Base-by-base conservation (phyloP, 2,113 vertebrate species). In the Pampusana beccarii region DNA sequence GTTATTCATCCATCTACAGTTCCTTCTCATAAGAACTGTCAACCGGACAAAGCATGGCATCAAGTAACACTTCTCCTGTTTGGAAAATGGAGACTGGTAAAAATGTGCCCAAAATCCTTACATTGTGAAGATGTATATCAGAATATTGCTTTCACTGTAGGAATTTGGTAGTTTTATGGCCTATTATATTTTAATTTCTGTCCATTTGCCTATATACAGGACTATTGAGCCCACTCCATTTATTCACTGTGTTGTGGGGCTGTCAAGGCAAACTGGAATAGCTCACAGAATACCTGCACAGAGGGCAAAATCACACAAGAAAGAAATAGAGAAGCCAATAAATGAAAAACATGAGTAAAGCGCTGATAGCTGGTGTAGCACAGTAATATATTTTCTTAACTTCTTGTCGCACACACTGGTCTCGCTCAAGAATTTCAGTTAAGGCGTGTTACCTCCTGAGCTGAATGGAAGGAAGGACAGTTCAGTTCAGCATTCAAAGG, bases 381-480 rank as follows among this genome's bases (percentile, higher is more conserved):
- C 16, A 17, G 16, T 26, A 7, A 40, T 6, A 6, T 40, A 40
- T 67, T 72, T 72, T 88, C 23, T 65, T 61, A 60, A 56, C 29
- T 77, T 73, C 42, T 72, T 57, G 8, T 56, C 73, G 9, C 26
- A 65, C 23, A 3, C 64, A 23, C 16, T 20, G 16, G 42, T 67
- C 21, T 64, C 0, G 0, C 5, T 56, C n/a, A 67, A 75, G 31
- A 80, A 48, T 38, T 71, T 91, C 54, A 83, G 64, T 64, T 28
- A 57, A 69, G 40, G 8, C 15, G 3, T 31, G 7, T 46, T 31
- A 40, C 20, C 8, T 12, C 13, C 17, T 42, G 6, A 72, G 8
- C 29, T 77, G 50, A 56, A 60, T 0, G 0, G 28, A 82, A 92
- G 34, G 19, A 77, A 50, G 18, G 71, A 58, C 0, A 0, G 6